Base-by-base conservation (phyloP, 2,888 invertebrate genomes). In the Sacculina carcini region DNA sequence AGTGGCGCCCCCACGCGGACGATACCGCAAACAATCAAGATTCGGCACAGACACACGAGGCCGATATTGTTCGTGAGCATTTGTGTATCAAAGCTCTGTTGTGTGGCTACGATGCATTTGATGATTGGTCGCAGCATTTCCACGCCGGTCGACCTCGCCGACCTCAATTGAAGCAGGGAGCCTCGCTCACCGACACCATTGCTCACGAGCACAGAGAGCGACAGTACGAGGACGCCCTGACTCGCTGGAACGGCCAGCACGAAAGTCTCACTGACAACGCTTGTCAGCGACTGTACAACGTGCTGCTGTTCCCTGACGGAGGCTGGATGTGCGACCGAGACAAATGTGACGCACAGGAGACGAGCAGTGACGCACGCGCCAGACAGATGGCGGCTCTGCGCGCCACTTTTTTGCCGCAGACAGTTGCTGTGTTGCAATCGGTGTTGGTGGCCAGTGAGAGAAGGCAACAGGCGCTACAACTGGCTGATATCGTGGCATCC, bases 91-190 rank as follows among this genome's bases (percentile, higher is more conserved):
- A 82, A 65, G 75, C 83, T 51, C 34, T 58, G n/a, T 58, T 71
- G 71, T 78, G 82, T 60, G 86, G 84, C 4, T 72, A 85, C 54
- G 85, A 89, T 65, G 76, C 79, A 7, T 90, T 87, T 66, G 77
- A 78, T 56, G 80, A 83, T 59, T 92, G 90, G 90, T 82, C 82
- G 58, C 75, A 79, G 57, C 77, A 82, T 61, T 82, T 73, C 58
- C 77, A 84, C 61, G 78, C 81, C 61, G 77, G 75, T 1, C 77
- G 78, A 63, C 92, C 90, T 0, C 54, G 57, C 14, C 58, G 60
- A 52, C 68, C 68, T 3, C 57, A 56, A 3, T 52, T 59, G 23
- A 57, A 54, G 1, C 52, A 54, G 54, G 23, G 56, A 6, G 75
- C 78, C 47, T 63, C 62, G 26, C 89, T 89, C 62, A 77, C 85